Base-by-base conservation (phyloP, 2,888 invertebrate species). In the Coelogynopora nodosa region DNA sequence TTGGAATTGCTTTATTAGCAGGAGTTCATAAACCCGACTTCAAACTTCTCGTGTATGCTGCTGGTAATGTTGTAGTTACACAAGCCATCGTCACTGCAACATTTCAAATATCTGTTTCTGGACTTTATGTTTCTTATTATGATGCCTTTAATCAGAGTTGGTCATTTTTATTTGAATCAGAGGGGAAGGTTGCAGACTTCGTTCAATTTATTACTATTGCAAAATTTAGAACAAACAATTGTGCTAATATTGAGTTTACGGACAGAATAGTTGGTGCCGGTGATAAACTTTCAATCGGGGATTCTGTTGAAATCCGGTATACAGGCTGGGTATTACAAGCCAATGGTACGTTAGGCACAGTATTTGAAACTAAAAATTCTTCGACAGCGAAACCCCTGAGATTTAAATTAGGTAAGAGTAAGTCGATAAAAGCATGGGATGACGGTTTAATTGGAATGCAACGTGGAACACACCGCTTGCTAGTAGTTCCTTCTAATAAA, bases 71-170 rank as follows among this genome's bases (percentile, higher is more conserved):
- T 30, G 30, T 31, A n/a, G 30, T 31, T 5, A 31, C 31, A 82
- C 86, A 86, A 86, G 82, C 82, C 0, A 2, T 26, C 26, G 81
- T 86, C 26, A 86, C 67, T 26, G 5, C 67, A 28, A 28, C 67
- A 0, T 85, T 85, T 26, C 26, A 82, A 67, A 23, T 85, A 1
- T 67, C 85, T 28, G 49, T 67, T 74, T 23, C 67, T 27, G 85
- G 74, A 85, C 30, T 85, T 80, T 86, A 86, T 86, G 86, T 82
- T 23, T 85, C 84, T 23, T 86, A 30, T 30, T 86, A 86, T 31
- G 86, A 86, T 84, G 31, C 80, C 0, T 80, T 31, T 26, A 31
- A 29, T 26, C 80, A 86, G 82, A 82, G 31, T 30, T 86, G 86
- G 86, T 86, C 86, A 26, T 28, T 86, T 23, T 28, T 74, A 26